Conservation (phyloP, 2,797 vertebrate species). For the Thaleichthys pacificus region DNA sequence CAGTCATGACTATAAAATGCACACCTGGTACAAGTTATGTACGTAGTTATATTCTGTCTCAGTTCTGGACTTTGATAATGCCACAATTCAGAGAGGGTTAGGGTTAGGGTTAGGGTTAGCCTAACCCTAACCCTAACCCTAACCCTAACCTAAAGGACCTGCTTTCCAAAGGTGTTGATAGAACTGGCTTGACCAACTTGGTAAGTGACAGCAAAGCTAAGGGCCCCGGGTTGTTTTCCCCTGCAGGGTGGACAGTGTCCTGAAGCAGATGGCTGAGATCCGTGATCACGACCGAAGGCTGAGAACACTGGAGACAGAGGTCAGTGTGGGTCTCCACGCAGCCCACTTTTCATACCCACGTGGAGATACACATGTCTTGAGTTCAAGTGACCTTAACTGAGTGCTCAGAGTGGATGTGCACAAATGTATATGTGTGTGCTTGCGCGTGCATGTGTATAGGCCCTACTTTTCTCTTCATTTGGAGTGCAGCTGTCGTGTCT, state of each 20-base stretch:
- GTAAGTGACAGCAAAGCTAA: background rate
- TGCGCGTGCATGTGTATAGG: background rate
- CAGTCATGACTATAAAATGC: too few relatives aligned
- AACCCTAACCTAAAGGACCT: too few relatives aligned
- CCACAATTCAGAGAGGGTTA: too few relatives aligned
- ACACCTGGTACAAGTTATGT: too few relatives aligned
- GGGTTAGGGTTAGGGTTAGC: too few relatives aligned
- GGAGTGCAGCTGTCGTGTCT: constrained; percentile 57
- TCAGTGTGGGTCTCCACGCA: constrained; percentile 46
- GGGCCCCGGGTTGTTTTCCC: constrained; percentile 7
- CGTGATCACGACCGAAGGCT: constrained; percentile 78
- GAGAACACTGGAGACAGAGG: constrained; percentile 78
- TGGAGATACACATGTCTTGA: background rate
- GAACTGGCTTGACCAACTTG: background rate
- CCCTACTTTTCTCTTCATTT: constrained; percentile 44
- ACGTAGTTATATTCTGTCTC: too few relatives aligned
- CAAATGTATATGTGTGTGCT: constrained; percentile 5
- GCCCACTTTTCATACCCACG: constrained; percentile 9
- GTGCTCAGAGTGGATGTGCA: background rate
- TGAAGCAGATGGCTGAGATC: constrained; percentile 81
- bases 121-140: too few relatives aligned
- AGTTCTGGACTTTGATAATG: too few relatives aligned
- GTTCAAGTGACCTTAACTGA: background rate
- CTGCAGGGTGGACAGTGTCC: constrained; percentile 79
- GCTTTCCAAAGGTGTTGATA: too few relatives aligned